Conservation (phyloP, 2,797 vertebrate species). For the Muraenolepis orangiensis region DNA sequence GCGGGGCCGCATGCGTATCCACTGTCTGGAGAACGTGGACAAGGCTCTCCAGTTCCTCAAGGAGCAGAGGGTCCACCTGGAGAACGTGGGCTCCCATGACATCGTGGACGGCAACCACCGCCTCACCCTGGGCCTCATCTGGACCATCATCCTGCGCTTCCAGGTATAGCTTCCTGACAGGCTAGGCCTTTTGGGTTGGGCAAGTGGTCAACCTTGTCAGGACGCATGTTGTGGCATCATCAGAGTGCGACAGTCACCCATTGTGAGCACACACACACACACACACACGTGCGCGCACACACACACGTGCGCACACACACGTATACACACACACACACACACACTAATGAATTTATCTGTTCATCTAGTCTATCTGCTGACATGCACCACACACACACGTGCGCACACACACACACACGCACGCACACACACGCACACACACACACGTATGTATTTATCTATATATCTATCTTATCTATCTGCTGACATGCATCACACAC, state of each 20-base stretch:
- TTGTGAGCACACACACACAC: no score
- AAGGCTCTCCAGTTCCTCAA: constrained; percentile 93
- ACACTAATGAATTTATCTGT: no score
- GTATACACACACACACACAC: constrained; percentile 11
- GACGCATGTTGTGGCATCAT: not conserved
- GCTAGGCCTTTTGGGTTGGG: not conserved
- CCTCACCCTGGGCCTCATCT: constrained; percentile 89
- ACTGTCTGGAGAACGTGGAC: constrained; percentile 92
- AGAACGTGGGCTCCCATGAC: constrained; percentile 94
- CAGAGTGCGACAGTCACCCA: no score
- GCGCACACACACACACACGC: no score
- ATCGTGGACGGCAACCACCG: constrained; percentile 94
- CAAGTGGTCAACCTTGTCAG: no score
- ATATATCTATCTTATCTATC: no score
- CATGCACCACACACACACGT: no score
- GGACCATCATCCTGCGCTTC: constrained; percentile 95
- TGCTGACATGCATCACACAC: no score
- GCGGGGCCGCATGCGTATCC: constrained; percentile 89
- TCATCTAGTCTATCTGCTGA: no score
- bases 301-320: not conserved
- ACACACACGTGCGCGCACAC: no score
- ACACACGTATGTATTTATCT: no score
- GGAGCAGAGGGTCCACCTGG: constrained; percentile 91
- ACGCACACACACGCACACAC: no score
- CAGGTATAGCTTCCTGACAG: constrained; percentile 75